A percentile compares a stretch with the other conserved stretches of the same genome.
These are phyloP conservation scores for Buteo buteo DNA, from an alignment of 2,113 vertebrate species.

Conservation along the genomic window DNA sequence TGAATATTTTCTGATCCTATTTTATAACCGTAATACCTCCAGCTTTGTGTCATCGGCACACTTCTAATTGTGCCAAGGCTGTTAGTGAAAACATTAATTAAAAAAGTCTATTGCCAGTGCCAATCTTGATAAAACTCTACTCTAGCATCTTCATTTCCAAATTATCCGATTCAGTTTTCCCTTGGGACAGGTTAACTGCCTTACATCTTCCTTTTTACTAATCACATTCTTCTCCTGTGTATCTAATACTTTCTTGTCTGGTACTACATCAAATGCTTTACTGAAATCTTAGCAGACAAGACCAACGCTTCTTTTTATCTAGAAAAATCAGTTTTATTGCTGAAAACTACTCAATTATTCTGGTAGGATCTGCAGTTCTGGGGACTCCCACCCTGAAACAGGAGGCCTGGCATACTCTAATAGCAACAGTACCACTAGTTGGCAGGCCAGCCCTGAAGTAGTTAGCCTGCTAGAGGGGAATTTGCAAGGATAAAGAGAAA, in stretches of 20 bases:
- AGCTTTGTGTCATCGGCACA: not conserved
- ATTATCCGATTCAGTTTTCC: not conserved
- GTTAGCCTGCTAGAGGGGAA: not conserved
- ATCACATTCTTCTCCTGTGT: not conserved
- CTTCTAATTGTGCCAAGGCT: not conserved
- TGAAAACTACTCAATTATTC: fast-evolving
- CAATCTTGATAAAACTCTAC: not conserved
- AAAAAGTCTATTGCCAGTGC: not conserved
- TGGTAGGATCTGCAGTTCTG: not conserved
- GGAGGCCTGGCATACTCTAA: not conserved
- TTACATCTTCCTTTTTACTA: not conserved
- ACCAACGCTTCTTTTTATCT: fast-evolving
- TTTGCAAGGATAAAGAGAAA: not conserved
- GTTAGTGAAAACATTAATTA: not conserved
- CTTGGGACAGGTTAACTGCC: not conserved
- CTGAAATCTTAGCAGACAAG: not conserved
- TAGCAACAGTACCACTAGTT: not conserved
- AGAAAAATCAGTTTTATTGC: not conserved
- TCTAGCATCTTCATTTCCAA: not conserved
- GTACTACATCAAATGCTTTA: not conserved
- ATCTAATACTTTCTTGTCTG: not conserved
- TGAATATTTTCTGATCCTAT: not conserved
- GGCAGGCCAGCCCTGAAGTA: not conserved
- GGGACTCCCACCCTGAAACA: not conserved
- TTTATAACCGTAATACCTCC: not conserved